These are phyloP conservation scores for Patiria pectinifera DNA, from an alignment of 53 echinoderm and acorn worm species.

Conservation along the genomic window DNA sequence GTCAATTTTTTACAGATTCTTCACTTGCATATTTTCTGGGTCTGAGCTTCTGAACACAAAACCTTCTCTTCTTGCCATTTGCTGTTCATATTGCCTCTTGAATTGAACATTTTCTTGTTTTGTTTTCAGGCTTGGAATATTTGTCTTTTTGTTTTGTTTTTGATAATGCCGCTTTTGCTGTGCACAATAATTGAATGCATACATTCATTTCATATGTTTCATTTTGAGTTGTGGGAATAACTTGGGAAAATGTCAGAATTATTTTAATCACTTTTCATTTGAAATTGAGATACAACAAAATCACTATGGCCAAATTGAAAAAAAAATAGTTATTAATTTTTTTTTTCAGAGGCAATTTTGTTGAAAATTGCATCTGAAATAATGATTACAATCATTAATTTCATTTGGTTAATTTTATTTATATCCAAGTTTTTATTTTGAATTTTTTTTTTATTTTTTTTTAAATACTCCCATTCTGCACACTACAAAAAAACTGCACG, in stretches of 20 bases:
- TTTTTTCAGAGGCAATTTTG: no score
- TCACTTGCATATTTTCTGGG: not conserved
- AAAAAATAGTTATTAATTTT: no score
- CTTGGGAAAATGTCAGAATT: not conserved
- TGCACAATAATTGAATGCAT: not conserved
- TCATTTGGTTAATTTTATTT: not conserved
- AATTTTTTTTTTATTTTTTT: not conserved
- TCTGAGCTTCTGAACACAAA: not conserved
- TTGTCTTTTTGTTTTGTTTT: not conserved
- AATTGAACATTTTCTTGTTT: not conserved
- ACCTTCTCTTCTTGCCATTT: not conserved
- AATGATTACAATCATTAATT: not conserved
- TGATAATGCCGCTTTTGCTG: not conserved
- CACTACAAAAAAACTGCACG: constrained; percentile 40
- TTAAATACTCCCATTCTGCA: constrained; percentile 3
- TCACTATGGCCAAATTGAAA: no score
- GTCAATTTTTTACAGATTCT: not conserved
- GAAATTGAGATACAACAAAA: no score
- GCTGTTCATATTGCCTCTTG: not conserved
- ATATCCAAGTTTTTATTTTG: not conserved
- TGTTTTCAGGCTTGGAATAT: not conserved
- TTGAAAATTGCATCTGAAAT: no score
- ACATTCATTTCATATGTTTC: not conserved
- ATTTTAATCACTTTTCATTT: not conserved
- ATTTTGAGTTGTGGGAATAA: not conserved